These are phyloP conservation scores for Lumbricus terrestris DNA, from an alignment of 2,888 invertebrate genomes.

Conservation along the genomic window DNA sequence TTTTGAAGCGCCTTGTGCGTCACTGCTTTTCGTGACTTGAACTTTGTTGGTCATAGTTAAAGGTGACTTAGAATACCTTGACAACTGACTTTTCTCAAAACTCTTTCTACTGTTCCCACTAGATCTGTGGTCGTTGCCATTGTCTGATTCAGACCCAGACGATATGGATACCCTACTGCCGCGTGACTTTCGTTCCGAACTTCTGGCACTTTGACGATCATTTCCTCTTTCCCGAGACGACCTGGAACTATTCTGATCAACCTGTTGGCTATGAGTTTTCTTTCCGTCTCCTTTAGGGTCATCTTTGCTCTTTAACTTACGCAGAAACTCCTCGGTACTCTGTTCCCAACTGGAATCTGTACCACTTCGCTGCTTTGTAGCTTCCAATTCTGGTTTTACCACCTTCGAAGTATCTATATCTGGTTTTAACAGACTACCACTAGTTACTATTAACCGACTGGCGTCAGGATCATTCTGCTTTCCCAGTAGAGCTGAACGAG, in stretches of 20 bases:
- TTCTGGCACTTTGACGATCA: background rate
- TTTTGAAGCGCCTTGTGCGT: background rate
- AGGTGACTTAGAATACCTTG: constrained; percentile 9
- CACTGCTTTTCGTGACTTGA: background rate
- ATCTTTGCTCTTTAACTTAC: constrained; percentile 5
- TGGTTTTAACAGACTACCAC: background rate
- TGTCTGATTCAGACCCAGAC: background rate
- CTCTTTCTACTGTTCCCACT: background rate
- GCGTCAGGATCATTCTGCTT: background rate
- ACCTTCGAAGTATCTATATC: background rate
- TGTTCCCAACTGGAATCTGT: constrained; percentile 1
- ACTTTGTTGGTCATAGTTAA: background rate
- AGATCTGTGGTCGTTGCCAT: background rate
- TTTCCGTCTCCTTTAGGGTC: background rate
- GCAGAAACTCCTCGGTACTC: constrained; percentile 20
- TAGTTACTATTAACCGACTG: background rate
- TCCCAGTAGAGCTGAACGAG: background rate
- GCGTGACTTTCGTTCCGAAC: background rate
- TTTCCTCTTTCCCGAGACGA: background rate
- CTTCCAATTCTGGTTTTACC: background rate
- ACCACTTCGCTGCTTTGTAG: background rate
- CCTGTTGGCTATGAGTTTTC: background rate
- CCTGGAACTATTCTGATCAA: background rate
- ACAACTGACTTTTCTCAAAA: background rate
- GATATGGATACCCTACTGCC: background rate